phyloP scores from a whole-genome alignment of 2,888 invertebrate species.

The Diaphora mendica region DNA sequence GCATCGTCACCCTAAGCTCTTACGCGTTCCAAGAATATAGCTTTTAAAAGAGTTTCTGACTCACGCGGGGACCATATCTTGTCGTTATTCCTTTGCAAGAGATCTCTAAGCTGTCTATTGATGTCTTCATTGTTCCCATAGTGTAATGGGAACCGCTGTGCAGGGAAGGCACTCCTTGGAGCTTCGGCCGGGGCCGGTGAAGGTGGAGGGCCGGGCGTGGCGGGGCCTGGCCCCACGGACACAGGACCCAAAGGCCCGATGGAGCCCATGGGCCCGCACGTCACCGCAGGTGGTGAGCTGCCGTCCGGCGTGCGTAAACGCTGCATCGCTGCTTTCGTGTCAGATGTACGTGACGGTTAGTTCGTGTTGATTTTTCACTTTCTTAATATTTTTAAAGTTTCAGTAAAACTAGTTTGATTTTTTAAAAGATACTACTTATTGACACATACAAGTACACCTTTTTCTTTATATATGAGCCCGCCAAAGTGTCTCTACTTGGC shows the following conservation, averaged over 20 bases:
- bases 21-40: background rate
- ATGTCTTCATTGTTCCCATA: constrained; percentile 83
- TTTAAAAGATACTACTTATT: background rate
- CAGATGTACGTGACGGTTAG: constrained; percentile 41
- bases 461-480: no score
- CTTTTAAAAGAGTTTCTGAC: constrained; percentile 41
- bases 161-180: constrained; percentile 76
- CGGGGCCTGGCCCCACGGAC: constrained; percentile 41
- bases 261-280: constrained; percentile 46
- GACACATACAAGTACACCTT: background rate
- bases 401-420: background rate
- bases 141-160: constrained; percentile 80
- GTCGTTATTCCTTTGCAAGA: constrained; percentile 92
- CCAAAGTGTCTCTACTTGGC: no score
- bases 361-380: background rate
- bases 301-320: constrained; percentile 74
- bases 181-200: constrained; percentile 66
- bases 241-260: constrained; percentile 50
- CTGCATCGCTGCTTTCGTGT: constrained; percentile 79
- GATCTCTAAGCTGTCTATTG: constrained; percentile 92
- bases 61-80: constrained; percentile 87
- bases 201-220: constrained; percentile 40
- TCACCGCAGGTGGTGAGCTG: constrained; percentile 57
- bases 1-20: background rate
- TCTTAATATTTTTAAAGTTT: background rate